These are phyloP conservation scores for Xenopus borealis DNA, from an alignment of 2,113 vertebrate species.

Conservation along the genomic window DNA sequence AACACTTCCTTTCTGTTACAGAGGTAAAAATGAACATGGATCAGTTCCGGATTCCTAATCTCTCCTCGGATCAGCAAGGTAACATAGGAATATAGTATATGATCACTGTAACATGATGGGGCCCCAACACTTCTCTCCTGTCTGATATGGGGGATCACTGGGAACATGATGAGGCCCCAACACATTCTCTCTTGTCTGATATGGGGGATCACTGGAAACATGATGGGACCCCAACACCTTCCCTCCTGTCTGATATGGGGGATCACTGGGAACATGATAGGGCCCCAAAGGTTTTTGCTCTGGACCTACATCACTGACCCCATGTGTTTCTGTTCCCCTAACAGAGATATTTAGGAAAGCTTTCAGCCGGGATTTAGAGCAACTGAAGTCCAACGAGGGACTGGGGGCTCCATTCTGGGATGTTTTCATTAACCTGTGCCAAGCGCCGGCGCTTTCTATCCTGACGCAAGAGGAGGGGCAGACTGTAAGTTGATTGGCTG, in stretches of 20 bases:
- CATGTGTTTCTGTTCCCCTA: constrained; percentile 8
- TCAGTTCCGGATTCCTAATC: constrained; percentile 4
- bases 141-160: too few species aligned
- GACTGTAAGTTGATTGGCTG: constrained; percentile 45
- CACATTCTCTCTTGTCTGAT: background rate
- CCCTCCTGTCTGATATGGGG: too few species aligned
- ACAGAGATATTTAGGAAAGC: constrained; percentile 47
- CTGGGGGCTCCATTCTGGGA: constrained; percentile 50
- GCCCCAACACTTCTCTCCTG: background rate
- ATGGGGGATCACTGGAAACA: background rate
- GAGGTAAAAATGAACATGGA: constrained; percentile 50
- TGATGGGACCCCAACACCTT: background rate
- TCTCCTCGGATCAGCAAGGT: constrained; percentile 54
- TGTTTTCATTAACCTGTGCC: constrained; percentile 49
- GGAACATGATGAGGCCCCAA: background rate
- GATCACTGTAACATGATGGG: background rate
- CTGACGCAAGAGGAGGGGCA: constrained; percentile 52
- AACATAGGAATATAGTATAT: background rate
- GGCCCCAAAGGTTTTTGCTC: too few species aligned
- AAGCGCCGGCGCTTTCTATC: constrained; percentile 45
- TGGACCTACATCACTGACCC: background rate
- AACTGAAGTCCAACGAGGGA: constrained; percentile 49
- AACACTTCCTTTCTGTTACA: constrained; percentile 21
- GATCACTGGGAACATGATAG: background rate
- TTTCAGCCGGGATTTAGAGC: constrained; percentile 51